A percentile compares a stretch with the other conserved stretches of the same genome.
phyloP scores from a whole-genome alignment of 2,888 invertebrate species.

The Himalopsyche kuldschensis region DNA sequence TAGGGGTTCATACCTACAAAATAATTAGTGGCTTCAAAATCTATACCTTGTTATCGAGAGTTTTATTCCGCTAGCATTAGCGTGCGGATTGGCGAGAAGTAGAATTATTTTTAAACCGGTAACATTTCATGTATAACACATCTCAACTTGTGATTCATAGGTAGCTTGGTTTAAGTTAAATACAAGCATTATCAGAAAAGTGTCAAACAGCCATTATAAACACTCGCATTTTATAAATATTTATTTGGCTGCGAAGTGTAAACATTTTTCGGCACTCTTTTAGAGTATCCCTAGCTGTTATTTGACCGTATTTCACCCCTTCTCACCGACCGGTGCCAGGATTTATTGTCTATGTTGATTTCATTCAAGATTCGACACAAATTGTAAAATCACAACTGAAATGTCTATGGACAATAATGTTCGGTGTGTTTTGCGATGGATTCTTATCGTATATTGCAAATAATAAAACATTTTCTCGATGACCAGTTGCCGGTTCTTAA shows the following conservation, averaged over 20 bases:
- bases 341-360: neutral
- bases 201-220: slow-evolving; percentile 31
- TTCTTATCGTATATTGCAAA: slow-evolving; percentile 23
- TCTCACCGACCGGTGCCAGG: neutral
- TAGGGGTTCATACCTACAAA: neutral
- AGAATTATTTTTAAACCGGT: neutral
- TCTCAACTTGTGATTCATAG: neutral
- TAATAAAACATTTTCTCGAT: slow-evolving; percentile 21
- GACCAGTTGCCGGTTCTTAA: slow-evolving; percentile 10
- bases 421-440: slow-evolving; percentile 33
- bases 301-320: neutral
- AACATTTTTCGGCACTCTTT: neutral
- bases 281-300: neutral
- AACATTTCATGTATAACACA: neutral
- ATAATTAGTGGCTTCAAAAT: neutral
- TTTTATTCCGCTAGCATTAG: neutral
- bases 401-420: slow-evolving; percentile 28
- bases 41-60: neutral
- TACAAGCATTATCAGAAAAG: slow-evolving; percentile 20
- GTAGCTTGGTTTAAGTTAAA: slow-evolving; percentile 4
- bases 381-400: neutral
- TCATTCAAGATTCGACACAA: neutral
- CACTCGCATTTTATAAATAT: slow-evolving; percentile 9
- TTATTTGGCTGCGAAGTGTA: slow-evolving; percentile 1
- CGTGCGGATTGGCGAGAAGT: neutral